Evolutionary conservation across 2,113 vertebrate genomes (phyloP), one percentile per base, ranked within the genome.

Genomic region (Nansenia antarctica): DNA sequence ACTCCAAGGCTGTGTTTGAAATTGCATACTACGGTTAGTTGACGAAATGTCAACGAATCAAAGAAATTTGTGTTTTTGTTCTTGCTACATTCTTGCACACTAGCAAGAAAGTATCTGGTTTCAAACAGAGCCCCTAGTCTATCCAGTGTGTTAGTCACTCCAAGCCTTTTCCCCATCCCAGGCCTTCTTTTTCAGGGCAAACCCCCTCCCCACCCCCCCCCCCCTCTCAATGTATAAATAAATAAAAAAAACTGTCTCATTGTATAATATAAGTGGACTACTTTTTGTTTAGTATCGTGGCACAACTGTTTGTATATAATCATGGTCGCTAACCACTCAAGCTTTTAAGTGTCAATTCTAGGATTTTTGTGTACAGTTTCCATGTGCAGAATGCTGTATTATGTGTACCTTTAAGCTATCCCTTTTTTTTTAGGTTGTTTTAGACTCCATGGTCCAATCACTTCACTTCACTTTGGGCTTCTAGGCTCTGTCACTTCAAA

Each of bases 271-370:
- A 90, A 76, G 86, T 89, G 84, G 90, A 91, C 87, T 84, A 57
- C 45, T 69, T 79, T 74, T 37, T 83, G 87, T 86, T 88, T 89
- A 88, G 84, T 79, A 67, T 87, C 77, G 87, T 88, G 87, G 86
- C 91, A 92, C 91, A 90, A 88, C 87, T 88, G 86, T 88, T 88
- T 95, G 94, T 94, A 94, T 86, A 94, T 94, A 92, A 81, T 84
- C 82, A 91, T 87, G 72, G 87, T 92, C 87, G 89, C 80, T 85
- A 84, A 88, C 85, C 82, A 82, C 84, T 80, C 31, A 90, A 82
- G 68, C 80, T 79, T 81, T 87, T 85, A 85, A 83, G 89, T 72
- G 86, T 89, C 90, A 86, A 82, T 89, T 89, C n/a, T 89, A 89
- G 89, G 84, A 89, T 85, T 87, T 86, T 89, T 70, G 82, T 93